A percentile compares a stretch with the other conserved stretches of the same genome.
These are phyloP conservation scores for Panulirus ornatus DNA, from an alignment of 1,140 invertebrate species.

Conservation along the genomic window DNA sequence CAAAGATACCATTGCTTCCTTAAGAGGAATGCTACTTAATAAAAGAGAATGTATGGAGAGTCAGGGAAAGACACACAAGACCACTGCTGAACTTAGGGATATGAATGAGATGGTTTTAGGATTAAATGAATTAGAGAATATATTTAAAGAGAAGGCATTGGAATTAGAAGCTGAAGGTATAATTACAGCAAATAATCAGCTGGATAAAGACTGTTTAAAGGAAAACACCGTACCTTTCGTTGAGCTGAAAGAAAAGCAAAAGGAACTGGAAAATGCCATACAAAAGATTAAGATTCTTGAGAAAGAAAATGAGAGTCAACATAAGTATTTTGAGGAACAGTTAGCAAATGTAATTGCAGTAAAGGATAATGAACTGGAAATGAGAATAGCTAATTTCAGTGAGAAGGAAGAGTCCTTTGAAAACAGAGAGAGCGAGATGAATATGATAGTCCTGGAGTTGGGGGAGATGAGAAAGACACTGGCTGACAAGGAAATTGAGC, in stretches of 20 bases:
- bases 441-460: not conserved
- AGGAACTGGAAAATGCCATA: not conserved
- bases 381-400: constrained; percentile 50
- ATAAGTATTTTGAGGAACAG: not conserved
- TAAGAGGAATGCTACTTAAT: not conserved
- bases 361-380: constrained; percentile 58
- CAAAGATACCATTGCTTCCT: not conserved
- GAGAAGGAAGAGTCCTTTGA: constrained; percentile 57
- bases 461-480: constrained; percentile 5
- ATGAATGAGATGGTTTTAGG: not conserved
- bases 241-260: constrained; percentile 22
- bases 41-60: not conserved
- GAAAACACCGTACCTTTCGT: not conserved
- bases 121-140: not conserved
- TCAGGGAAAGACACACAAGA: not conserved
- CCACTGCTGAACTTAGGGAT: not conserved
- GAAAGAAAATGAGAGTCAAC: constrained; percentile 13
- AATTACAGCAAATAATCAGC: not conserved
- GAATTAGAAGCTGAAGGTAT: constrained; percentile 12
- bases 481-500: constrained; percentile 9
- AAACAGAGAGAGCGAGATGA: not conserved
- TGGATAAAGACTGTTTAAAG: not conserved
- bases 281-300: constrained; percentile 21
- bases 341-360: constrained; percentile 23
- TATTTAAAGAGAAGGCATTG: not conserved